Conservation (phyloP, 2,797 vertebrate genomes). For the Halcyon badia region DNA sequence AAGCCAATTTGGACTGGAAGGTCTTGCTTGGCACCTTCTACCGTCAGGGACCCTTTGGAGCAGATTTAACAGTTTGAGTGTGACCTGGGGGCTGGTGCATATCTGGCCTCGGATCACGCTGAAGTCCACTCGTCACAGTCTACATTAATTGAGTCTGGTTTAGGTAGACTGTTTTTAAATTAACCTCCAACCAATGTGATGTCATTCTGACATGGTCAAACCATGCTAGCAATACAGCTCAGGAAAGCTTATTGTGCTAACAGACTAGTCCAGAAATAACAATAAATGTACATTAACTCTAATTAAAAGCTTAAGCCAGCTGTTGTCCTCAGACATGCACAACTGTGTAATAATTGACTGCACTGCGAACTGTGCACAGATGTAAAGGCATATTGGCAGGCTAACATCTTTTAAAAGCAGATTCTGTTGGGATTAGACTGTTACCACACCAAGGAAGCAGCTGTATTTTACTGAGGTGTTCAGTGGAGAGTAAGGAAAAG, state of each 20-base stretch:
- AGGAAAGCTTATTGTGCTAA: not conserved
- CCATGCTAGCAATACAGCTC: not conserved
- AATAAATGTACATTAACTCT: not conserved
- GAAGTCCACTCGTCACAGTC: not conserved
- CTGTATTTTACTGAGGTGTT: not conserved
- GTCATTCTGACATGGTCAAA: not conserved
- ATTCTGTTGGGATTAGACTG: not conserved
- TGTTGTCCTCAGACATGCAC: not conserved
- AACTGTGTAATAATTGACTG: not conserved
- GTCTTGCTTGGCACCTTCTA: not conserved
- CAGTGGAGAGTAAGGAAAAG: not conserved
- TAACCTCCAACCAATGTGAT: not conserved
- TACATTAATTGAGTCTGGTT: not conserved
- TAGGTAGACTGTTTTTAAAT: not conserved
- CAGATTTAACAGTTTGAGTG: not conserved
- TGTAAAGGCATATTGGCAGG: rapidly evolving
- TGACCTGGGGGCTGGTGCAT: not conserved
- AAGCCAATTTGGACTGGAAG: not conserved
- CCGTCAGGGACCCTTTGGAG: not conserved
- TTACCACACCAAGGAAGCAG: not conserved
- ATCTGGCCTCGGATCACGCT: not conserved
- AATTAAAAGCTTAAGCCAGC: not conserved
- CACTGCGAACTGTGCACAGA: not conserved
- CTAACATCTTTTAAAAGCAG: not conserved
- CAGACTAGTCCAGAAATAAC: not conserved